A percentile compares a stretch with the other conserved stretches of the same genome.
Evolutionary conservation across 2,888 invertebrate genomes (phyloP).

Genomic region (Notodonta dromedarius): DNA sequence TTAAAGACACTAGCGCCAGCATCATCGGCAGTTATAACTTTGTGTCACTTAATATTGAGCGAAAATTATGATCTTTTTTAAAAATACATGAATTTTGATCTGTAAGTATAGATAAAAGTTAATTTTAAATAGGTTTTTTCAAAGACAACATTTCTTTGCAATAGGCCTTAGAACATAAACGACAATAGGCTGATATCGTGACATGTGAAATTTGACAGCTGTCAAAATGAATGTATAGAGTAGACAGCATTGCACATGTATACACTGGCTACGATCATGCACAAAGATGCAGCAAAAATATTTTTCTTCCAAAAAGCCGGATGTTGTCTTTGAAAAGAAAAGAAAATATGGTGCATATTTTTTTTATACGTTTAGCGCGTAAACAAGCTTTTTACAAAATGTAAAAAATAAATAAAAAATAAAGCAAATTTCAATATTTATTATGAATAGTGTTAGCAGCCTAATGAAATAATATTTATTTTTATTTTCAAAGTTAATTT

Average conservation of each 20-base stretch:
- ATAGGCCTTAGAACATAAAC: too few species aligned
- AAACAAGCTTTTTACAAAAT: neutral
- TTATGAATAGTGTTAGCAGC: neutral
- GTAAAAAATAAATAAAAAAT: neutral
- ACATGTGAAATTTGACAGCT: neutral
- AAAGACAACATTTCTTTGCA: neutral
- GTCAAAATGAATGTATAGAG: neutral
- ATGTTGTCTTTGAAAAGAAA: constrained; percentile 5
- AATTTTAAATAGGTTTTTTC: neutral
- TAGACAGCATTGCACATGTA: too few species aligned
- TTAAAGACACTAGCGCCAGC: too few species aligned
- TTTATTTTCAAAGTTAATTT: too few species aligned
- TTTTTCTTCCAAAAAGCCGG: neutral
- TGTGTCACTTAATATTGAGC: neutral
- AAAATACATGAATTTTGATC: neutral
- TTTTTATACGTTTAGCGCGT: neutral
- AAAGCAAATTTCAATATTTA: constrained; percentile 11
- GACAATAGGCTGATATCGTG: neutral
- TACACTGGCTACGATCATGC: neutral
- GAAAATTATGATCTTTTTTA: neutral
- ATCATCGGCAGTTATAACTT: too few species aligned
- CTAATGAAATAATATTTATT: too few species aligned
- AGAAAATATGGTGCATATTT: constrained; percentile 9
- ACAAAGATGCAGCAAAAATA: neutral
- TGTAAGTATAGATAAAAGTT: neutral